Conservation (phyloP, 2,888 invertebrate species). For the Diabrotica balteata region DNA sequence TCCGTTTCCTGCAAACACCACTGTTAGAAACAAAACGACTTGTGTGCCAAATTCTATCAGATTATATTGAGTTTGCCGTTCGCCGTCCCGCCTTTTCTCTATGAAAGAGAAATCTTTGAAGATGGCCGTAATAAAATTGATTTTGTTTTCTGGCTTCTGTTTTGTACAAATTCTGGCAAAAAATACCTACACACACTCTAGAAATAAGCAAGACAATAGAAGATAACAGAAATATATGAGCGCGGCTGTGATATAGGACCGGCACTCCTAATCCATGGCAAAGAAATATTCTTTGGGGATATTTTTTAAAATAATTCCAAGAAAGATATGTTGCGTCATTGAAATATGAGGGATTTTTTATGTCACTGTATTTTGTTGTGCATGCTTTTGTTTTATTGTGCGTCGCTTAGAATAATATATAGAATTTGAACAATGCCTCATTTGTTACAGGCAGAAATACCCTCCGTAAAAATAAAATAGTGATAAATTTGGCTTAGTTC, state of each 20-base stretch:
- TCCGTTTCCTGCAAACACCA: constrained; percentile 1
- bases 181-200: neutral
- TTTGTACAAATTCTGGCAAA: constrained; percentile 1
- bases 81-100: neutral
- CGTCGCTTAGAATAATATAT: no score
- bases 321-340: constrained; percentile 1
- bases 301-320: neutral
- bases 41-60: constrained; percentile 8
- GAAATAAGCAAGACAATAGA: neutral
- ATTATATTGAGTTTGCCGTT: constrained; percentile 12
- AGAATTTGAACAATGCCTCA: no score
- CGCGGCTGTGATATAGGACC: neutral
- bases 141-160: constrained; percentile 13
- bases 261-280: neutral
- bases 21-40: constrained; percentile 7
- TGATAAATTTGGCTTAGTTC: no score
- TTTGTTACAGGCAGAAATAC: no score
- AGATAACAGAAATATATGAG: constrained; percentile 3
- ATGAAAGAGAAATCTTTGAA: constrained; percentile 16
- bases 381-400: no score
- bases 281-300: neutral
- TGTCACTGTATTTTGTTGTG: neutral
- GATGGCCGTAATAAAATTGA: constrained; percentile 15
- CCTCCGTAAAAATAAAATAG: no score
- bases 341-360: constrained; percentile 5